These are phyloP conservation scores for Falcaria lacertinaria DNA, from an alignment of 2,888 invertebrate genomes.

Conservation along the genomic window DNA sequence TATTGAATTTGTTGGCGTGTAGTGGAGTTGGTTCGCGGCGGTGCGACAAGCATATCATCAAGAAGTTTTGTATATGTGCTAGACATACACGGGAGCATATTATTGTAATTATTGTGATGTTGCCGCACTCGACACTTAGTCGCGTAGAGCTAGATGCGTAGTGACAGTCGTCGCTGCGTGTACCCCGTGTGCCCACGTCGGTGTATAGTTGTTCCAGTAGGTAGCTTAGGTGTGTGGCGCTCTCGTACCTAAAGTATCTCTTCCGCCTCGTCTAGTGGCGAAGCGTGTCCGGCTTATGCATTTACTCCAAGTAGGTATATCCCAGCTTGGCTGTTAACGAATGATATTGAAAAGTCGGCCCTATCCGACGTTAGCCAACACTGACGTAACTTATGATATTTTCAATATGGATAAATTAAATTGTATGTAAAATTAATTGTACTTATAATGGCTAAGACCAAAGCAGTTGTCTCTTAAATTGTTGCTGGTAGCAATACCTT, in stretches of 20 bases:
- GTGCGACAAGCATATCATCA: slow-evolving; percentile 62
- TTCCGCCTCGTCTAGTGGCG: slow-evolving; percentile 49
- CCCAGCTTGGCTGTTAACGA: slow-evolving; percentile 53
- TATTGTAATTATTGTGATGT: slow-evolving; percentile 56
- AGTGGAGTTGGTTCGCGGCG: slow-evolving; percentile 46
- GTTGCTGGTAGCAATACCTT: slow-evolving; percentile 74
- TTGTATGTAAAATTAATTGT: slow-evolving; percentile 55
- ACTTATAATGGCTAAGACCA: slow-evolving; percentile 70
- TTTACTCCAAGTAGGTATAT: slow-evolving; percentile 55
- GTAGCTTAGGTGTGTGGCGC: slow-evolving; percentile 49
- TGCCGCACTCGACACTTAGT: slow-evolving; percentile 54
- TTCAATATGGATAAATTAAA: slow-evolving; percentile 30
- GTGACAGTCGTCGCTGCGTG: slow-evolving; percentile 46
- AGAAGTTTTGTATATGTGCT: slow-evolving; percentile 57
- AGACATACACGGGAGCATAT: slow-evolving; percentile 38
- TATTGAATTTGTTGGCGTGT: slow-evolving; percentile 40
- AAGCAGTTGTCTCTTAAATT: slow-evolving; percentile 63
- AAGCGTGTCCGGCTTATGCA: slow-evolving; percentile 44
- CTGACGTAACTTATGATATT: slow-evolving; percentile 41
- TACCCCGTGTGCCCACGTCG: slow-evolving; percentile 54
- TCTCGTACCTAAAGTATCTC: slow-evolving; percentile 28
- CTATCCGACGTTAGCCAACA: slow-evolving; percentile 37
- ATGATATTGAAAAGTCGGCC: slow-evolving; percentile 45
- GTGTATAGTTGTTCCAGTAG: slow-evolving; percentile 69
- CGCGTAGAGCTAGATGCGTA: slow-evolving; percentile 65